Evolutionary conservation across 2,113 vertebrate species (phyloP).

Genomic region (Ictalurus furcatus): DNA sequence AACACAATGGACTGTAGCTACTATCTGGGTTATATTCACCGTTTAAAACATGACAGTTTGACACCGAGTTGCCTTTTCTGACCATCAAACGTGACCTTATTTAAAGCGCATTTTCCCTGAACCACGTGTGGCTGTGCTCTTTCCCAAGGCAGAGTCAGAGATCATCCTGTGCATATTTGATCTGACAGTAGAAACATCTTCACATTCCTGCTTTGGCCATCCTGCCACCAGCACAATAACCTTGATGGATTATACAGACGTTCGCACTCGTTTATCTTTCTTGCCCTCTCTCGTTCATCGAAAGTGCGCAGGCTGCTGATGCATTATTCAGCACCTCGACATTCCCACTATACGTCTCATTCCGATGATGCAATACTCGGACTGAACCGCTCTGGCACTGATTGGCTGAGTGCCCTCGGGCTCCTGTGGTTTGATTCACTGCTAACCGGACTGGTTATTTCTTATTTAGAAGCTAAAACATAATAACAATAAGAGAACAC

Average conservation of each 20-base stretch:
- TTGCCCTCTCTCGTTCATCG: slow-evolving; percentile 32
- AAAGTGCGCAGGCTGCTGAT: slow-evolving; percentile 31
- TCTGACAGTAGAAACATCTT: slow-evolving; percentile 41
- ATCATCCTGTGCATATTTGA: slow-evolving; percentile 46
- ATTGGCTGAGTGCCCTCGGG: slow-evolving; percentile 23
- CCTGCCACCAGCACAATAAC: slow-evolving; percentile 51
- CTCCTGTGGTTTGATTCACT: slow-evolving; percentile 11
- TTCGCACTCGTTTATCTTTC: slow-evolving; percentile 48
- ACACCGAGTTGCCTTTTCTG: background rate
- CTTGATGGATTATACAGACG: slow-evolving; percentile 49
- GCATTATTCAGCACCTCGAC: slow-evolving; percentile 49
- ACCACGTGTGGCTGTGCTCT: background rate
- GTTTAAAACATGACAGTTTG: background rate
- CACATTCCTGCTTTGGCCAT: slow-evolving; percentile 46
- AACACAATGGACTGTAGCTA: background rate
- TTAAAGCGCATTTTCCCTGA: background rate
- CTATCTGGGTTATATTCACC: background rate
- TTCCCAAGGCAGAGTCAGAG: background rate
- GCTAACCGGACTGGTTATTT: slow-evolving; percentile 1
- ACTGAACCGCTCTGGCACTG: slow-evolving; percentile 18
- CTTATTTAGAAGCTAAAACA: background rate
- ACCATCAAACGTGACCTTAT: background rate
- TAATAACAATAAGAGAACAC: background rate
- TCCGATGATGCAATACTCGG: slow-evolving; percentile 46
- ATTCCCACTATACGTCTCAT: slow-evolving; percentile 39